These are phyloP conservation scores for Glyphotaelius pellucidus DNA, from an alignment of 2,888 invertebrate genomes.

Conservation along the genomic window DNA sequence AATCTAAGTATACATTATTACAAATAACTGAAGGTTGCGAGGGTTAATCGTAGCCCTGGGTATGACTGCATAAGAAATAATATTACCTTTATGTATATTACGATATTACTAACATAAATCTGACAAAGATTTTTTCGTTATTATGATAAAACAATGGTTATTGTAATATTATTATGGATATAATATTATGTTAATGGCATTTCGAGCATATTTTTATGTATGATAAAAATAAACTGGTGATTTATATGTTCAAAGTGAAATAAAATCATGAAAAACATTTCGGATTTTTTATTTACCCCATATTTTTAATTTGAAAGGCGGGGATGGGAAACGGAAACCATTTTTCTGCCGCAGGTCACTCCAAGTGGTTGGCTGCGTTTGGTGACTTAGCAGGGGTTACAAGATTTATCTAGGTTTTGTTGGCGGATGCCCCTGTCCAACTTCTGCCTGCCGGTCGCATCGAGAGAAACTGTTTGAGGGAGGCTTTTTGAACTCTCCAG, in stretches of 20 bases:
- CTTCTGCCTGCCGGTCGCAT: too few species aligned
- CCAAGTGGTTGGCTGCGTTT: too few species aligned
- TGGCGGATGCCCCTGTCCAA: too few species aligned
- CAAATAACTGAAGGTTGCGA: neutral
- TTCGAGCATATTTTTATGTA: slow-evolving; percentile 57
- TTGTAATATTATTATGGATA: slow-evolving; percentile 48
- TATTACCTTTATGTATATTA: neutral
- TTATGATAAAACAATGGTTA: slow-evolving; percentile 29
- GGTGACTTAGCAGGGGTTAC: too few species aligned
- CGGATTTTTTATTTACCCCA: neutral
- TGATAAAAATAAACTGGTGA: slow-evolving; percentile 59
- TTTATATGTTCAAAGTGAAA: slow-evolving; percentile 58
- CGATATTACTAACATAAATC: neutral
- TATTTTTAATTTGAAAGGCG: too few species aligned
- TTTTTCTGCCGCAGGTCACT: too few species aligned
- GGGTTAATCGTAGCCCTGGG: neutral
- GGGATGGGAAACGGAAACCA: too few species aligned
- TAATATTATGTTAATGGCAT: slow-evolving; percentile 41
- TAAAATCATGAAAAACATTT: slow-evolving; percentile 14
- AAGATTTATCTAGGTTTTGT: too few species aligned
- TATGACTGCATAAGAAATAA: neutral
- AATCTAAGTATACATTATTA: neutral
- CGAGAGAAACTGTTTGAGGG: too few species aligned
- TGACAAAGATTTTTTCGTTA: neutral
- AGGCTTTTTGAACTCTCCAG: too few species aligned